Conservation (phyloP, 2,888 invertebrate genomes). For the Pterostichus madidus region DNA sequence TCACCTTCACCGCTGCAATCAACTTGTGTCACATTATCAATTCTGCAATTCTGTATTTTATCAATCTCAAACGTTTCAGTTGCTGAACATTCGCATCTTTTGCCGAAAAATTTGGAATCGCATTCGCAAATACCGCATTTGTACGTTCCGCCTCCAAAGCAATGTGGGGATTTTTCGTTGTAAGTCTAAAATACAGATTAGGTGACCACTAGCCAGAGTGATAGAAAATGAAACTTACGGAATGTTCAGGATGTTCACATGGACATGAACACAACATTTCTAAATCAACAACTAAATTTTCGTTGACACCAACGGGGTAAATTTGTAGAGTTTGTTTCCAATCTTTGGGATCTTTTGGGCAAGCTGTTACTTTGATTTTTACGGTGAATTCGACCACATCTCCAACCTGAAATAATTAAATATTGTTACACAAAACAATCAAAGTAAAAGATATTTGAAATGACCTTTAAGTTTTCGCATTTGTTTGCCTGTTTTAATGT, state of each 20-base stretch:
- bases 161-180: conserved; percentile 83
- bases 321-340: conserved; percentile 93
- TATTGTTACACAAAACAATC: conserved; percentile 7
- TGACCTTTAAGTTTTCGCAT: conserved; percentile 91
- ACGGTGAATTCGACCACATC: conserved; percentile 90
- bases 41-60: conserved; percentile 81
- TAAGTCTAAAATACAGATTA: conserved; percentile 78
- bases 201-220: background rate
- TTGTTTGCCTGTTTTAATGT: conserved; percentile 82
- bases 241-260: conserved; percentile 87
- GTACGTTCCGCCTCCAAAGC: conserved; percentile 88
- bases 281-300: conserved; percentile 91
- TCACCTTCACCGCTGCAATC: conserved; percentile 89
- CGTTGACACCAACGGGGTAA: conserved; percentile 95
- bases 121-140: conserved; percentile 96
- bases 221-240: conserved; percentile 73
- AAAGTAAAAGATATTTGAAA: background rate
- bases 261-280: conserved; percentile 97
- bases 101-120: conserved; percentile 88
- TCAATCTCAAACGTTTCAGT: conserved; percentile 69
- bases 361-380: conserved; percentile 90
- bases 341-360: conserved; percentile 89
- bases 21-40: conserved; percentile 81
- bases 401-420: conserved; percentile 82
- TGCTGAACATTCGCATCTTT: conserved; percentile 91